Conservation (phyloP, 2,888 invertebrate species). For the Molanna angustata region DNA sequence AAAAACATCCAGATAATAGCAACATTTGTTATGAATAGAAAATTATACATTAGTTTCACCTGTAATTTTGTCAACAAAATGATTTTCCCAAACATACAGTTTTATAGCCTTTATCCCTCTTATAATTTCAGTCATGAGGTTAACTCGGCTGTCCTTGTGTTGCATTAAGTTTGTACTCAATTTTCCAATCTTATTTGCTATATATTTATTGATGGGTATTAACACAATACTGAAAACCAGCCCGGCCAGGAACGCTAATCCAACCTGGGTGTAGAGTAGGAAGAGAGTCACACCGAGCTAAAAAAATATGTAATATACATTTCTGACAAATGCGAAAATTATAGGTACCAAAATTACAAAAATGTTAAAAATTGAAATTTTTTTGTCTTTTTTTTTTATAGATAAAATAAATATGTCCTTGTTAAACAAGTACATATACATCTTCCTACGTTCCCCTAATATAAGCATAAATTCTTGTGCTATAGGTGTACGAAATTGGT, state of each 20-base stretch:
- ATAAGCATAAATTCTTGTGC: too few species aligned
- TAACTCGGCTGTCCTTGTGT: slow-evolving; percentile 86
- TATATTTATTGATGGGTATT: slow-evolving; percentile 88
- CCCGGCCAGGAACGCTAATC: slow-evolving; percentile 88
- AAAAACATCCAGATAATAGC: too few species aligned
- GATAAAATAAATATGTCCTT: too few species aligned
- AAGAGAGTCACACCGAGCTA: slow-evolving; percentile 78
- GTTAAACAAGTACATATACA: too few species aligned
- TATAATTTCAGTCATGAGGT: slow-evolving; percentile 82
- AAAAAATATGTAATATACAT: too few species aligned
- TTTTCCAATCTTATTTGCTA: slow-evolving; percentile 85
- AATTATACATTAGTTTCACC: slow-evolving; percentile 44
- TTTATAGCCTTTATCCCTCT: slow-evolving; percentile 88
- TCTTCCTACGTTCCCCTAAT: too few species aligned
- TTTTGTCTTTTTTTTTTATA: background rate
- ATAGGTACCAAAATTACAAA: background rate
- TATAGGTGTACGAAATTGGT: too few species aligned
- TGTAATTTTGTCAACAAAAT: slow-evolving; percentile 69
- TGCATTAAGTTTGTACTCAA: slow-evolving; percentile 87
- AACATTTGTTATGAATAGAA: too few species aligned
- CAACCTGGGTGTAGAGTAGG: slow-evolving; percentile 84
- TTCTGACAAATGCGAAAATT: too few species aligned
- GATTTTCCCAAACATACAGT: slow-evolving; percentile 90
- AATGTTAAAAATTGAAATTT: background rate
- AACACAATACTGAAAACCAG: slow-evolving; percentile 80